Conservation (phyloP, 2,888 invertebrate genomes). For the Morpho deidamia region DNA sequence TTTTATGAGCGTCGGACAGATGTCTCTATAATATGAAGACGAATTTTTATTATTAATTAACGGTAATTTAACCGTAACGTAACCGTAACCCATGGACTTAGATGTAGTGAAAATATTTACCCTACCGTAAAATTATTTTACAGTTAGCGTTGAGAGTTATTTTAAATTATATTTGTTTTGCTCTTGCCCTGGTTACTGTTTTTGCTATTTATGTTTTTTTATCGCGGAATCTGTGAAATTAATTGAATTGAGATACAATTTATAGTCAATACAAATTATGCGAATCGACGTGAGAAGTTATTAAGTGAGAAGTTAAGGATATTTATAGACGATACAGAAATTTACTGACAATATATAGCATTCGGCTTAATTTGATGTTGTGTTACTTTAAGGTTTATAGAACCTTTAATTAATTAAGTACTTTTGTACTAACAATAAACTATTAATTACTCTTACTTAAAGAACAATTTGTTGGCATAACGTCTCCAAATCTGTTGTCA, state of each 20-base stretch:
- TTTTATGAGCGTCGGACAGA: background rate
- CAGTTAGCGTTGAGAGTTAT: background rate
- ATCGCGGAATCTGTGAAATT: background rate
- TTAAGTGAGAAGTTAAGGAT: too few species aligned
- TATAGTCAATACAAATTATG: too few species aligned
- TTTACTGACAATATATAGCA: too few species aligned
- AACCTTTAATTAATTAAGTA: too few species aligned
- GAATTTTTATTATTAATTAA: background rate
- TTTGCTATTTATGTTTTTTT: background rate
- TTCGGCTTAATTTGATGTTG: too few species aligned
- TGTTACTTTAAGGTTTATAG: too few species aligned
- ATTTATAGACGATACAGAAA: too few species aligned
- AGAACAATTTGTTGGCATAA: too few species aligned
- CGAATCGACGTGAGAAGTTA: too few species aligned
- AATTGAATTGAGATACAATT: background rate
- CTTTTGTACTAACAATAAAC: too few species aligned
- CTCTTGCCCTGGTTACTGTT: conserved; percentile 2
- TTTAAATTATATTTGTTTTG: conserved; percentile 1
- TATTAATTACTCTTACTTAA: too few species aligned
- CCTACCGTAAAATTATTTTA: conserved; percentile 8
- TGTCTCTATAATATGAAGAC: background rate
- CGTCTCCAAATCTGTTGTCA: too few species aligned
- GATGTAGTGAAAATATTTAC: conserved; percentile 7
- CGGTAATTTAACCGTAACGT: background rate
- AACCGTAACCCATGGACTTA: conserved; percentile 8